A percentile compares a stretch with the other conserved stretches of the same genome.
Evolutionary conservation across 2,888 invertebrate species (phyloP).

Genomic region (Colletes collaris): DNA sequence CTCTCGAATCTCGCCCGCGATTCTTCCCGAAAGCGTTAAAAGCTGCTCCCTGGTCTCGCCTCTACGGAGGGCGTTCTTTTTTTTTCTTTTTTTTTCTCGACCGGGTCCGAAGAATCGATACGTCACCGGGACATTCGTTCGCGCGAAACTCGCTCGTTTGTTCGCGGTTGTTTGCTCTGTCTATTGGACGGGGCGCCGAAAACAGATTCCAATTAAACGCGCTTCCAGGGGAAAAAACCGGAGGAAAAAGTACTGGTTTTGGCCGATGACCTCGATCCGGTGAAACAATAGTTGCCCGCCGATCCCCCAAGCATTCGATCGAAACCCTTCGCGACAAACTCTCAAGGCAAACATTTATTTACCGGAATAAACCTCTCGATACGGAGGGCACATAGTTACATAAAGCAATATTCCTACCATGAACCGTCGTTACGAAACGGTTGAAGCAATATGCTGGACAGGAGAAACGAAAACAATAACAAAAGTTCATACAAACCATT

Average conservation of each 20-base stretch:
- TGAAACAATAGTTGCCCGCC: slow-evolving; percentile 14
- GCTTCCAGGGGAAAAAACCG: neutral
- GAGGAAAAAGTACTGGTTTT: neutral
- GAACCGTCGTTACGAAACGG: no score
- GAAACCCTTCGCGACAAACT: no score
- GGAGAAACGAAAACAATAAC: no score
- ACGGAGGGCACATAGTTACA: no score
- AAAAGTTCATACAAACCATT: no score
- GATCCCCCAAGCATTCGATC: no score
- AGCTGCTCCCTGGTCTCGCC: neutral
- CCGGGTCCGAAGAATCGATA: no score
- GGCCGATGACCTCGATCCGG: slow-evolving; percentile 13
- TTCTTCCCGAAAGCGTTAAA: slow-evolving; percentile 8
- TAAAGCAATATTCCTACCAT: no score
- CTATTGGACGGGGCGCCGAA: slow-evolving; percentile 7
- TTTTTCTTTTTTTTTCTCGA: no score
- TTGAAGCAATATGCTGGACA: no score
- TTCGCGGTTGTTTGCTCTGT: slow-evolving; percentile 1
- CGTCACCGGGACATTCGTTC: neutral
- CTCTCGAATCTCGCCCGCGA: neutral
- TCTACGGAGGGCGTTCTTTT: neutral
- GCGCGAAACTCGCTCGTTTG: slow-evolving; percentile 14
- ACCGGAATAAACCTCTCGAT: no score
- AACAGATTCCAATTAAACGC: slow-evolving; percentile 34
- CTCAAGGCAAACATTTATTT: no score